A percentile compares a stretch with the other conserved stretches of the same genome.
Evolutionary conservation across 2,797 vertebrate genomes (phyloP).

Genomic region (Knipowitschia caucasica): DNA sequence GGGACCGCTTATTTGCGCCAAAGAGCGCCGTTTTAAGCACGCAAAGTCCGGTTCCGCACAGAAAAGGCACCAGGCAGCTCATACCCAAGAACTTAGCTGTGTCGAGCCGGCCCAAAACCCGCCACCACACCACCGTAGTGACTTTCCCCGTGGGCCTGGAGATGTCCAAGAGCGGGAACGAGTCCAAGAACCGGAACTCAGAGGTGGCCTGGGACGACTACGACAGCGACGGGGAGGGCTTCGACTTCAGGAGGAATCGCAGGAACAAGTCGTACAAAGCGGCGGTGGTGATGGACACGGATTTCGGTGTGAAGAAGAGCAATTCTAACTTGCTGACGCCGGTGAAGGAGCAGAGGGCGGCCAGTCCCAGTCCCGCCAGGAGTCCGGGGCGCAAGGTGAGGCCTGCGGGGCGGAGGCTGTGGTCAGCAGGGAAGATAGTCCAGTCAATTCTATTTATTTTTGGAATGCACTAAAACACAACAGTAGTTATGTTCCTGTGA

Average conservation of each 20-base stretch:
- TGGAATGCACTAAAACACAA: background rate
- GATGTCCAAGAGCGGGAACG: conserved; percentile 14
- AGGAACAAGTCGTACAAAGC: conserved; percentile 90
- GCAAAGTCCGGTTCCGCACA: conserved; percentile 75
- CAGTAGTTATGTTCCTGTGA: too few species aligned
- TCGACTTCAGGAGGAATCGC: conserved; percentile 78
- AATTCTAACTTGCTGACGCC: conserved; percentile 59
- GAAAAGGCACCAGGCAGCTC: conserved; percentile 84
- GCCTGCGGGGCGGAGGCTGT: fast-evolving
- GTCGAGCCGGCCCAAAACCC: conserved; percentile 68
- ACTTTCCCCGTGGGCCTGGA: conserved; percentile 66
- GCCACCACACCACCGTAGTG: conserved; percentile 83
- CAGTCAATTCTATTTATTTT: too few species aligned
- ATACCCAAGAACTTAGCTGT: conserved; percentile 84
- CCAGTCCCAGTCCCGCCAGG: conserved; percentile 38
- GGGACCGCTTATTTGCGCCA: conserved; percentile 9
- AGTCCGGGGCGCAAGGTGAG: conserved; percentile 65
- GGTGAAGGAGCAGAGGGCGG: conserved; percentile 54
- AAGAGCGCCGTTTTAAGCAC: conserved; percentile 82
- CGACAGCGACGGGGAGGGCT: conserved; percentile 74
- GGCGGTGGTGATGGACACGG: conserved; percentile 84
- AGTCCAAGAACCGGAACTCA: conserved; percentile 48
- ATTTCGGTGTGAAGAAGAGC: conserved; percentile 16
- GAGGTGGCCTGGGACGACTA: conserved; percentile 76
- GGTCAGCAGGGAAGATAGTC: too few species aligned